phyloP scores from a whole-genome alignment of 2,888 invertebrate species.

The Amiota minor region DNA sequence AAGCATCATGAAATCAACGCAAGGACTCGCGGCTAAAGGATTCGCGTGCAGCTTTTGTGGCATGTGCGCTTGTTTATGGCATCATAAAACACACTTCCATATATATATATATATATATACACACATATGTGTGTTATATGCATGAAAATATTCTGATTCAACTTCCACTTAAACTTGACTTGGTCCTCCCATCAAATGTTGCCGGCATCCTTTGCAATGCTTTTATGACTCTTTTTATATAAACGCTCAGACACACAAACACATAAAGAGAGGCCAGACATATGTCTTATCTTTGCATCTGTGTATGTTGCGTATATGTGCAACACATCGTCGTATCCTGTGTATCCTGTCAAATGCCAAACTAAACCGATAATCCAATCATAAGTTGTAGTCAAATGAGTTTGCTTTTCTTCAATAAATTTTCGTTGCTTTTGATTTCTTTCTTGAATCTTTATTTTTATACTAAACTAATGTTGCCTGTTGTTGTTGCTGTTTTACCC shows the following conservation, averaged over 20 bases:
- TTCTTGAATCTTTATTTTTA: neutral
- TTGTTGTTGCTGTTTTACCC: neutral
- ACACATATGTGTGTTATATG: constrained; percentile 48
- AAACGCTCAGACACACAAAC: constrained; percentile 24
- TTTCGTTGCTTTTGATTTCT: constrained; percentile 44
- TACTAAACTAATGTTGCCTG: constrained; percentile 2
- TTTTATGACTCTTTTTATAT: constrained; percentile 57
- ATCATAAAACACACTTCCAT: constrained; percentile 65
- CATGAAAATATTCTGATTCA: no score
- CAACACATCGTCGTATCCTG: constrained; percentile 33
- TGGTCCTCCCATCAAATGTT: constrained; percentile 55
- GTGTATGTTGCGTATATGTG: constrained; percentile 21
- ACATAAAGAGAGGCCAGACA: constrained; percentile 42
- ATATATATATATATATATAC: constrained; percentile 38
- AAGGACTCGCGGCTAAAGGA: no score
- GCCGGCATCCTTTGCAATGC: constrained; percentile 61
- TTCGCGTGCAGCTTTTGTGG: neutral
- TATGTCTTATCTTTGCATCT: constrained; percentile 62
- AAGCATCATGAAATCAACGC: no score
- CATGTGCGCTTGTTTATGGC: constrained; percentile 66
- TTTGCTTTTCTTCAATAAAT: constrained; percentile 62
- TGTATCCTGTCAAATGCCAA: constrained; percentile 63
- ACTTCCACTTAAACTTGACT: no score
- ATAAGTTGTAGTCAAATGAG: constrained; percentile 67
- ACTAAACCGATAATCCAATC: constrained; percentile 67